phyloP scores from a whole-genome alignment of 2,888 invertebrate genomes.

The Tenthredo distinguenda region DNA sequence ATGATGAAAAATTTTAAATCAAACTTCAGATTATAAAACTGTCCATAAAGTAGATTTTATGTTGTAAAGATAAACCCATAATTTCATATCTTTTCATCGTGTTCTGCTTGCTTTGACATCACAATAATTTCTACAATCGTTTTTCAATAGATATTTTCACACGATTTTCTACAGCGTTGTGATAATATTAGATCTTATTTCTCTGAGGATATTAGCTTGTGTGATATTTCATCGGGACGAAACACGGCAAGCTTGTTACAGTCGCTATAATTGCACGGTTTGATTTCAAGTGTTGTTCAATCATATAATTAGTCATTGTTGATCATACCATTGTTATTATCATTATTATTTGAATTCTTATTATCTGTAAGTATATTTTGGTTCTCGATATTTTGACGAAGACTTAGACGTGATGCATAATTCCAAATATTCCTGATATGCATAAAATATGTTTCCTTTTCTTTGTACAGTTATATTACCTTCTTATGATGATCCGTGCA shows the following conservation, averaged over 20 bases:
- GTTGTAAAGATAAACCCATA: background rate
- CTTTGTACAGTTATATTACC: background rate
- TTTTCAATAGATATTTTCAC: background rate
- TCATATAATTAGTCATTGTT: background rate
- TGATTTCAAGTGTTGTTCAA: constrained; percentile 6
- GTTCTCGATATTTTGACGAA: background rate
- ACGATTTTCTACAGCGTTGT: background rate
- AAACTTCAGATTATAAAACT: constrained; percentile 25
- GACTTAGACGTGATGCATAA: background rate
- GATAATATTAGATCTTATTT: background rate
- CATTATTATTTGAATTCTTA: background rate
- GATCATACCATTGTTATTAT: background rate
- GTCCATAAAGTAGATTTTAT: background rate
- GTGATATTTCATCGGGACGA: constrained; percentile 17
- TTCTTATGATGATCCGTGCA: background rate
- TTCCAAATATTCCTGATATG: background rate
- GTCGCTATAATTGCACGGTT: constrained; percentile 27
- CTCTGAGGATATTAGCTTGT: background rate
- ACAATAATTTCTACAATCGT: background rate
- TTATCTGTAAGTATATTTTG: background rate
- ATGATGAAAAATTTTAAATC: constrained; percentile 19
- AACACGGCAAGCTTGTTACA: constrained; percentile 11
- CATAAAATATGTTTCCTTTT: background rate
- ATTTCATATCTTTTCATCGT: background rate
- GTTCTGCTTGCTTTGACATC: background rate